phyloP scores from a whole-genome alignment of 1,140 invertebrate species.

The Sitodiplosis mosellana region DNA sequence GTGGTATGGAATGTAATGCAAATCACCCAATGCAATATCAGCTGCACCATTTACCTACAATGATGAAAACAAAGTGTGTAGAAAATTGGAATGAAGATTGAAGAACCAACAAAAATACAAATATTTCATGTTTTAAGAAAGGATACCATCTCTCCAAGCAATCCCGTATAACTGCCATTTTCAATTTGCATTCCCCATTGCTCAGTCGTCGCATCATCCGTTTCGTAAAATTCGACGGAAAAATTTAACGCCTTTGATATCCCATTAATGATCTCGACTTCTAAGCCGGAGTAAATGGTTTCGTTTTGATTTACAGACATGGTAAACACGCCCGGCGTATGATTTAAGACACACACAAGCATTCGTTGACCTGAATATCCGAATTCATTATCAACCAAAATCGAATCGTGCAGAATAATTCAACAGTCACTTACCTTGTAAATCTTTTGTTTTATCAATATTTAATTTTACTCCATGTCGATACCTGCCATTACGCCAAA shows the following conservation, averaged over 20 bases:
- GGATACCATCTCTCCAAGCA: constrained; percentile 47
- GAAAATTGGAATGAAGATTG: neutral
- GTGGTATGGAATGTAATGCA: constrained; percentile 51
- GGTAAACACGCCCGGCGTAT: constrained; percentile 45
- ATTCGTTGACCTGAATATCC: constrained; percentile 24
- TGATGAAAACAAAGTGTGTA: neutral
- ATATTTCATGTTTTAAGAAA: no score
- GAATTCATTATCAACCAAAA: no score
- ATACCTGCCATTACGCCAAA: constrained; percentile 39
- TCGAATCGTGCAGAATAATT: no score
- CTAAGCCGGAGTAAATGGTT: constrained; percentile 21
- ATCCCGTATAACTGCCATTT: constrained; percentile 43
- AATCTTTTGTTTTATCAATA: constrained; percentile 35
- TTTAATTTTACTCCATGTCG: constrained; percentile 33
- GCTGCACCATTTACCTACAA: constrained; percentile 31
- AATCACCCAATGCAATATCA: constrained; percentile 55
- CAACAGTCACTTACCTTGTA: constrained; percentile 23
- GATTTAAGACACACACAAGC: constrained; percentile 44
- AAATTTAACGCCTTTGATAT: constrained; percentile 52
- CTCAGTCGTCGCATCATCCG: constrained; percentile 31
- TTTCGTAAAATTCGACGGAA: constrained; percentile 39
- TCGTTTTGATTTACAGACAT: constrained; percentile 20
- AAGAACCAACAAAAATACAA: no score
- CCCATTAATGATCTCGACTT: constrained; percentile 43
- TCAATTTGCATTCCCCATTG: constrained; percentile 41